Conservation (phyloP, 2,888 invertebrate species). For the Peribatodes rhomboidaria region DNA sequence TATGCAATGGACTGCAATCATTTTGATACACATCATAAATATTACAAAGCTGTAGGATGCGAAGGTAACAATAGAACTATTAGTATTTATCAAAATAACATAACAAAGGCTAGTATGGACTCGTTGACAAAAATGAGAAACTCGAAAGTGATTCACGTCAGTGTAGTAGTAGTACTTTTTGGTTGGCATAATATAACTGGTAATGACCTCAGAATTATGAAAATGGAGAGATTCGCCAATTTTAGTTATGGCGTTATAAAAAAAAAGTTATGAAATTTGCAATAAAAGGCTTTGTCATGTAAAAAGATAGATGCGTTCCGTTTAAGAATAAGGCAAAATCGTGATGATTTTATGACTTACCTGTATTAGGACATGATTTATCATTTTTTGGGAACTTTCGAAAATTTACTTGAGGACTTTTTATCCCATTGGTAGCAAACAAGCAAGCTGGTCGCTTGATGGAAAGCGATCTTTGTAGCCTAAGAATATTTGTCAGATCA, state of each 20-base stretch:
- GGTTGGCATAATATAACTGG: not conserved
- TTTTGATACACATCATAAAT: constrained; percentile 54
- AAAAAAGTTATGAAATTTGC: not conserved
- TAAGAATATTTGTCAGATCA: no score
- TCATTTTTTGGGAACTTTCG: no score
- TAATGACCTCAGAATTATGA: constrained; percentile 3
- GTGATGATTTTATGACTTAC: not conserved
- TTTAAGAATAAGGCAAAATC: no score
- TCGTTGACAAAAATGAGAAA: constrained; percentile 4
- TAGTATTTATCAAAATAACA: constrained; percentile 52
- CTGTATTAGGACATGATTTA: not conserved
- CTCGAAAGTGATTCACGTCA: not conserved
- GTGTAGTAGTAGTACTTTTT: not conserved
- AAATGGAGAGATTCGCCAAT: constrained; percentile 1
- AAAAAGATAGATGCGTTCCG: not conserved
- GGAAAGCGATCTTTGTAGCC: no score
- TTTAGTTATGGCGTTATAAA: not conserved
- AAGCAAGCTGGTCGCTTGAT: no score
- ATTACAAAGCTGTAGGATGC: constrained; percentile 32
- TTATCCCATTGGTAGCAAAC: no score
- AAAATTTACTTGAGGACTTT: no score
- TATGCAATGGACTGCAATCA: constrained; percentile 64
- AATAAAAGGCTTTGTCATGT: constrained; percentile 1
- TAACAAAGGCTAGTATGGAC: constrained; percentile 35
- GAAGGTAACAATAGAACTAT: constrained; percentile 57